Base-by-base conservation (phyloP, 2,888 invertebrate genomes). In the Drosophila ezoana region DNA sequence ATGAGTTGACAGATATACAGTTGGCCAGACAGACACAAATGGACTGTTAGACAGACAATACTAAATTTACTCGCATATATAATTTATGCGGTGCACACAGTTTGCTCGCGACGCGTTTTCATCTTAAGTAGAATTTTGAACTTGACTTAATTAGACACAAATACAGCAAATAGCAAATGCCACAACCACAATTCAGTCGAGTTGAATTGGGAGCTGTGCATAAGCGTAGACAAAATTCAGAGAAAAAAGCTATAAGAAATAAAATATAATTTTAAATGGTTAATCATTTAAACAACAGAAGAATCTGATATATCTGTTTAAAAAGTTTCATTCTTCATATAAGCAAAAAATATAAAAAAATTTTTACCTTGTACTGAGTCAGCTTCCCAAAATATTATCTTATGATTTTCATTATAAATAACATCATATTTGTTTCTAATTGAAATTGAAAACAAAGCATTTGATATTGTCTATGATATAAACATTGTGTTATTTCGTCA, bases 111-210 rank as follows among this genome's bases (percentile, higher is more conserved):
- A 63, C 71, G 65, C 81, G 47, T 62, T 67, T 56, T 57, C 47
- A 54, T 68, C 57, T 60, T 67, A 66, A 79, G 67, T 59, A 58
- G 61, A 74, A 82, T 82, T 83, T 83, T 87, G 79, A 79, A 79
- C 86, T 85, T 73, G 73, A 69, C 82, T 82, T 88, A 86, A 83
- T 86, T 82, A 79, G 76, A 79, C 72, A 65, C 62, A 81, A 72
- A 64, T 66, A 76, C 65, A 69, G 65, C 81, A 63, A 81, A 70
- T 72, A 58, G 67, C 69, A 60, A 80, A 49, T 57, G 71, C 73
- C 81, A 35, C 87, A 72, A 52, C 63, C 70, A 23, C 62, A 77
- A 37, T 23, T 43, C 71, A 51, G 47, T 1, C 41, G 23, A 54
- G 44, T 14, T 65, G 5, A 38, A 43, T 53, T 16, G 10, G 53